Evolutionary conservation across 2,113 vertebrate species (phyloP), one percentile per base, ranked within the genome.

Genomic region (Jacana jacana): DNA sequence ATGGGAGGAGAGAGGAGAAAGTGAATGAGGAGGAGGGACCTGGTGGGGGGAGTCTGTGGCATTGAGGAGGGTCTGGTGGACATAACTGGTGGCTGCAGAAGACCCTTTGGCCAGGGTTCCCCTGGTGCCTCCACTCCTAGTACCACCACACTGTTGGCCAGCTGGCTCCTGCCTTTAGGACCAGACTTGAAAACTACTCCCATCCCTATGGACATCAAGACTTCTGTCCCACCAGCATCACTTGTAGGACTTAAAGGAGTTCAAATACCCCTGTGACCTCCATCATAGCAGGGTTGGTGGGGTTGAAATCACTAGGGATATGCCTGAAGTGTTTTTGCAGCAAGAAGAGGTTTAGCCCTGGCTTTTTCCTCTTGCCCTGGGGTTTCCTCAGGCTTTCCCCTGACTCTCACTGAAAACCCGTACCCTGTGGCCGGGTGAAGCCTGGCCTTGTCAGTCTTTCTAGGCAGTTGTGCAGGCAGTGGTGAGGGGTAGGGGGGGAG

Each of bases 351-450:
- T 91, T 81, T 23, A 83, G 16, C 5, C 19, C n/a, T 3, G 0
- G 16, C 11, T 93, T 23, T 22, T 76, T 76, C 65, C 23, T 90
- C 52, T 55, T 57, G 55, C 42, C 8, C 20, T 4, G 46, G 69
- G 39, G 8, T 96, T 96, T 86, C 37, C 71, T 81, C 61, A 63
- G 77, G 76, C 57, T 86, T 93, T 94, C 81, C 72, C 52, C 78
- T 4, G 5, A 6, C 31, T 86, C 20, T 4, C 30, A 76, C 61
- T 7, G 7, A 89, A 92, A 80, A 28, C n/a, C 44, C 0, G 0
- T 2, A 4, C 15, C 18, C 42, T 69, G 28, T 1, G 13, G 63
- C 44, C 46, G 68, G 60, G 48, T 75, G 75, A 91, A 72, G 55
- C 46, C 46, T 0, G 1, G 22, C 30, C 46, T 71, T 17, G 3